These are phyloP conservation scores for Intellagama lesueurii DNA, from an alignment of 2,797 vertebrate species.

Conservation along the genomic window DNA sequence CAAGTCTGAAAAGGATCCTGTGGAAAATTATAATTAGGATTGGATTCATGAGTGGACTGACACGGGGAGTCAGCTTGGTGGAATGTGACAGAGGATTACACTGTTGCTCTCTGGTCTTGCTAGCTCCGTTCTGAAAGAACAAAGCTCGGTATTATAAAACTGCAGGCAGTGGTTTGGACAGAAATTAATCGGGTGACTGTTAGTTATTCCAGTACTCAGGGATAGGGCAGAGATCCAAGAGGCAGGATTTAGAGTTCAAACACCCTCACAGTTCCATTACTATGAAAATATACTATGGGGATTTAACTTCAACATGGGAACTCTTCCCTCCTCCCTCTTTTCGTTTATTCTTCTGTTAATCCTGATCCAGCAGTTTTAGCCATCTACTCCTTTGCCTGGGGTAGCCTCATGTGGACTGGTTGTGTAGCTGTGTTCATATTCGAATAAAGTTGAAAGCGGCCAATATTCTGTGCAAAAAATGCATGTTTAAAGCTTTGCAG, in stretches of 20 bases:
- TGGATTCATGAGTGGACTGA: constrained; percentile 43
- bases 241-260: neutral
- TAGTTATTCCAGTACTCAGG: neutral
- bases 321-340: neutral
- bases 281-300: constrained; percentile 5
- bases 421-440: neutral
- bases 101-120: constrained; percentile 22
- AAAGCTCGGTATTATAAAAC: neutral
- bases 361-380: neutral
- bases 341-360: neutral
- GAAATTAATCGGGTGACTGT: neutral
- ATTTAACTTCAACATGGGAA: neutral
- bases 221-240: neutral
- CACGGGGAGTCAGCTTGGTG: neutral
- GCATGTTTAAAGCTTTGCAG: neutral
- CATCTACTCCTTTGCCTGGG: too few species aligned
- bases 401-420: neutral
- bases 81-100: constrained; percentile 29
- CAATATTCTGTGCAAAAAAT: neutral
- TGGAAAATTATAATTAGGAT: constrained; percentile 49
- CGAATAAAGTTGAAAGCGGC: too few species aligned
- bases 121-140: neutral
- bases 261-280: constrained; percentile 33
- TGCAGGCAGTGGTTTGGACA: neutral
- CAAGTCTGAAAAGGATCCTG: constrained; percentile 42